These are phyloP conservation scores for Gryllus bimaculatus DNA, from an alignment of 1,140 invertebrate genomes.

Conservation along the genomic window DNA sequence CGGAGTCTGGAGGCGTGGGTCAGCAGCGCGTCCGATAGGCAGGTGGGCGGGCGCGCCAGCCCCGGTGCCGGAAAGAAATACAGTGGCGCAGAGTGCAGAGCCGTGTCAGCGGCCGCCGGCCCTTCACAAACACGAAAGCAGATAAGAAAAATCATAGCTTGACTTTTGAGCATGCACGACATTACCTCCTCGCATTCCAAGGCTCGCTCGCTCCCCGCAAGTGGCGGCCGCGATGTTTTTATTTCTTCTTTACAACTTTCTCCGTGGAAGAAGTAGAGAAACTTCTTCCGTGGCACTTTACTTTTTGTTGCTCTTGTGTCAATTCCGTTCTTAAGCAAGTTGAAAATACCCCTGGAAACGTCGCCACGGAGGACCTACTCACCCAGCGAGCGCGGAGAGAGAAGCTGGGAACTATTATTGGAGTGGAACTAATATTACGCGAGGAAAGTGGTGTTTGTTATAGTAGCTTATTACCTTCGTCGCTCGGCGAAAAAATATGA, in stretches of 20 bases:
- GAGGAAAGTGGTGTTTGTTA: no score
- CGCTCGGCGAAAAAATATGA: no score
- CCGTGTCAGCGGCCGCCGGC: background rate
- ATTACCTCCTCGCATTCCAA: background rate
- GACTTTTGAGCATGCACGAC: background rate
- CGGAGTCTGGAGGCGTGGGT: no score
- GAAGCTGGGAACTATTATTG: background rate
- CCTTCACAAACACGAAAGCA: background rate
- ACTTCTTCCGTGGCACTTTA: background rate
- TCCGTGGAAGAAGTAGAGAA: background rate
- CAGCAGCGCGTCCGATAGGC: no score
- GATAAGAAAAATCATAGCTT: background rate
- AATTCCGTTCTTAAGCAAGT: background rate
- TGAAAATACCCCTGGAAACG: background rate
- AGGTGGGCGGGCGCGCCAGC: no score
- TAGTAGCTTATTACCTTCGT: no score
- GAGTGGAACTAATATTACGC: background rate
- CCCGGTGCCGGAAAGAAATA: background rate
- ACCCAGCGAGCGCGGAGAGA: background rate
- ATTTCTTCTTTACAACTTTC: background rate
- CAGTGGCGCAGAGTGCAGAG: background rate
- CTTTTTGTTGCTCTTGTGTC: background rate
- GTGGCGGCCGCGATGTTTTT: background rate
- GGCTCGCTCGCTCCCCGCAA: background rate
- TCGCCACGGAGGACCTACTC: background rate